Percentiles rank a stretch among this genome's conserved stretches.
These are phyloP conservation scores for Ascidia mentula DNA, from an alignment of 23 tunicate species.

Conservation along the genomic window DNA sequence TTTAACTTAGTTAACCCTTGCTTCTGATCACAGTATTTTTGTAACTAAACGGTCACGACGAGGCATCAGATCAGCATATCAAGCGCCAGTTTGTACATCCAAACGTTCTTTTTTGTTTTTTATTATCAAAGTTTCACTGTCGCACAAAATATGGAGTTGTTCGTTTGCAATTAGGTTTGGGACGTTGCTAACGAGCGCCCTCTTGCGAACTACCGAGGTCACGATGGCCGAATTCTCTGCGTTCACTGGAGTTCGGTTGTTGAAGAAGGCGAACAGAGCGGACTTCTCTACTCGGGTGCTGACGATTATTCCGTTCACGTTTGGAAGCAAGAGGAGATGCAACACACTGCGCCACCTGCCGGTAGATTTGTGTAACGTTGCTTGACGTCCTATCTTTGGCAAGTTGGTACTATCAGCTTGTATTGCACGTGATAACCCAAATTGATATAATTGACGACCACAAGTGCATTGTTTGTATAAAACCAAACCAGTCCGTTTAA, in stretches of 20 bases:
- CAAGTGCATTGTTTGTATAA: slow-evolving; percentile 48
- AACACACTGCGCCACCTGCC: slow-evolving; percentile 61
- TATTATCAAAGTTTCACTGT: too few species aligned
- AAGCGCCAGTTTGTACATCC: too few species aligned
- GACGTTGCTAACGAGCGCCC: slow-evolving; percentile 49
- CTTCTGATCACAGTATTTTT: neutral
- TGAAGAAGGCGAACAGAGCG: slow-evolving; percentile 20
- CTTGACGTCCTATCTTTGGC: too few species aligned
- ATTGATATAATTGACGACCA: too few species aligned
- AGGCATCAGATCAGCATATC: too few species aligned
- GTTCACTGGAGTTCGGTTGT: slow-evolving; percentile 60
- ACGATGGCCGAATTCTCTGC: slow-evolving; percentile 67
- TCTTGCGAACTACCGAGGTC: slow-evolving; percentile 77
- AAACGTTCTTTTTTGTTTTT: too few species aligned
- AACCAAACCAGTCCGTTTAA: slow-evolving; percentile 87
- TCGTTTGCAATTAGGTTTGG: slow-evolving; percentile 71
- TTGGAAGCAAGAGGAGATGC: slow-evolving; percentile 53
- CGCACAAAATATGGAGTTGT: too few species aligned
- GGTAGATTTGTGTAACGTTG: slow-evolving; percentile 32
- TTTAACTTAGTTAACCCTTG: too few species aligned
- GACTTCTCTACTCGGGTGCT: slow-evolving; percentile 71
- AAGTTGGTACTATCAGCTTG: too few species aligned
- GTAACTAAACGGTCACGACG: too few species aligned
- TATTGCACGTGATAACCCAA: too few species aligned
- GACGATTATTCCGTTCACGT: slow-evolving; percentile 93